A percentile compares a stretch with the other conserved stretches of the same genome.
Conservation (phyloP, 2,797 vertebrate genomes). For the Peromyscus nudipes region DNA sequence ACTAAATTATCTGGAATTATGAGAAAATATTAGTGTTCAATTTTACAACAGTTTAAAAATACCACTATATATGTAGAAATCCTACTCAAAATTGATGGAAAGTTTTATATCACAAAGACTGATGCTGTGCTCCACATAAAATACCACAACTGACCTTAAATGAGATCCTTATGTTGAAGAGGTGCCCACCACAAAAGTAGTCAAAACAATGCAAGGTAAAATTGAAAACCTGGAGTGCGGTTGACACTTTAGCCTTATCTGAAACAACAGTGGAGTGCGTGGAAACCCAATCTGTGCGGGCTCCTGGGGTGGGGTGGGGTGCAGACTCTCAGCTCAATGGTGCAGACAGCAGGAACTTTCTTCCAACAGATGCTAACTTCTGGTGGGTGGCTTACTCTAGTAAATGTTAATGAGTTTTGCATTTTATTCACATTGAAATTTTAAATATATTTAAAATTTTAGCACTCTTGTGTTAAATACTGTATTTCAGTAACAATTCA, state of each 20-base stretch:
- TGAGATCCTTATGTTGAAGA: slow-evolving; percentile 2
- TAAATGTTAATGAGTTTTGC: neutral
- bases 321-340: neutral
- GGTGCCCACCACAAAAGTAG: slow-evolving; percentile 16
- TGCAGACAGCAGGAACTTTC: neutral
- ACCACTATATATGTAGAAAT: slow-evolving; percentile 14
- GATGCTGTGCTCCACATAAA: slow-evolving; percentile 24
- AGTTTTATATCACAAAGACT: slow-evolving; percentile 50
- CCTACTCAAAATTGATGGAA: neutral
- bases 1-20: slow-evolving; percentile 23
- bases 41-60: slow-evolving; percentile 35
- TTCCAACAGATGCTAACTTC: slow-evolving; percentile 4
- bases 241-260: slow-evolving; percentile 23
- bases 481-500: slow-evolving; percentile 51
- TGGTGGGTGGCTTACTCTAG: slow-evolving; percentile 14
- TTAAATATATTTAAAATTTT: slow-evolving; percentile 47
- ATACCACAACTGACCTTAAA: neutral
- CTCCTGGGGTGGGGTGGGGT: neutral
- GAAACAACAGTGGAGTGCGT: neutral
- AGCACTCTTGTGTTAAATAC: slow-evolving; percentile 26
- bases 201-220: slow-evolving; percentile 57
- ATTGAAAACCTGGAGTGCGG: neutral
- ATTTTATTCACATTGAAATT: slow-evolving; percentile 46
- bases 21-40: slow-evolving; percentile 26
- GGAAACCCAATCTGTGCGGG: neutral